These are phyloP conservation scores for Chloropsis hardwickii DNA, from an alignment of 2,113 vertebrate genomes.

Conservation along the genomic window DNA sequence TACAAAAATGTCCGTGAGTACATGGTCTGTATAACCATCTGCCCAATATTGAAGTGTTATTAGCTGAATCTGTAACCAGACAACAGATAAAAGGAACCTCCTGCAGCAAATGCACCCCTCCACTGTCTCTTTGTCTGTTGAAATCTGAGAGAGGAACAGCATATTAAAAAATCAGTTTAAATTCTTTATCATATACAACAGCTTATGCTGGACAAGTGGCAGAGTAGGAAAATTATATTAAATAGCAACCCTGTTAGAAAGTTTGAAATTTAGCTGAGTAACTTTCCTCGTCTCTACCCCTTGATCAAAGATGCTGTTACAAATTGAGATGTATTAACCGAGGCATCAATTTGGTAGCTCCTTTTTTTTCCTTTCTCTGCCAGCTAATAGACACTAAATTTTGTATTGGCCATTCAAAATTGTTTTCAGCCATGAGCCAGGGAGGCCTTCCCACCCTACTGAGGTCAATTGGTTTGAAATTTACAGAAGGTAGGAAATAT, in stretches of 20 bases:
- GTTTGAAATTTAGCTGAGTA: background rate
- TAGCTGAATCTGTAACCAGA: background rate
- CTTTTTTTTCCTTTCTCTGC: background rate
- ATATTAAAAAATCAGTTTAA: background rate
- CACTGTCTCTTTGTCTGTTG: background rate
- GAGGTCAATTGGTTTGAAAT: conserved; percentile 62
- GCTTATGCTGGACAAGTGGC: background rate
- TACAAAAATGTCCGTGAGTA: background rate
- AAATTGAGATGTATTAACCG: background rate
- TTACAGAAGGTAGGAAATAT: background rate
- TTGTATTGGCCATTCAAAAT: background rate
- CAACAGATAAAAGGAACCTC: background rate
- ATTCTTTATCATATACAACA: background rate
- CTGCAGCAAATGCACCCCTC: background rate
- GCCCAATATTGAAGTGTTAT: background rate
- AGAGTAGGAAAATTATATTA: background rate
- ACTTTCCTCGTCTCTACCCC: background rate
- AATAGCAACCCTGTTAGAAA: background rate
- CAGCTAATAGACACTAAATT: conserved; percentile 1
- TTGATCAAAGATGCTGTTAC: background rate
- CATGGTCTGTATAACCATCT: background rate
- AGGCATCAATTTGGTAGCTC: background rate
- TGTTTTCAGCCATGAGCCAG: conserved; percentile 16
- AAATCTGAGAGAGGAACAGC: background rate
- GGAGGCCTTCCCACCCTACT: background rate